These are phyloP conservation scores for Blera fallax DNA, from an alignment of 2,888 invertebrate species.

Conservation along the genomic window DNA sequence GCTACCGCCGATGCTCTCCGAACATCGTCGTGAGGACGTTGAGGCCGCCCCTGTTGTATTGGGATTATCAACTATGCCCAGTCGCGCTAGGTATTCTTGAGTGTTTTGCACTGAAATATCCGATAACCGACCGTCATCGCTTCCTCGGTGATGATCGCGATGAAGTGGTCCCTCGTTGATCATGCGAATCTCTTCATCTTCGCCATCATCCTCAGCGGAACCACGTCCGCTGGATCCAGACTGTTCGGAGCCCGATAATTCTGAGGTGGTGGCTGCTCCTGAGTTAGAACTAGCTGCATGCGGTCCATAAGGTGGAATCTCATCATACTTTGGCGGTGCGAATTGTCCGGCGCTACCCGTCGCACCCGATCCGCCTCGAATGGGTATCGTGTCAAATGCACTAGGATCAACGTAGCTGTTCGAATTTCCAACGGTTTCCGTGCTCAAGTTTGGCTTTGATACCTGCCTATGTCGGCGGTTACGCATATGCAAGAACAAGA, in stretches of 20 bases:
- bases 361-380: conserved; percentile 84
- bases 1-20: conserved; percentile 85
- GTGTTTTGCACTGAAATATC: conserved; percentile 96
- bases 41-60: conserved; percentile 86
- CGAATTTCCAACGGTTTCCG: conserved; percentile 88
- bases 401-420: conserved; percentile 94
- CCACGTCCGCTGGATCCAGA: conserved; percentile 98
- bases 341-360: conserved; percentile 85
- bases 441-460: conserved; percentile 89
- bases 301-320: conserved; percentile 92
- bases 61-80: conserved; percentile 94
- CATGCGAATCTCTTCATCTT: conserved; percentile 98
- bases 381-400: conserved; percentile 94
- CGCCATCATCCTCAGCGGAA: conserved; percentile 96
- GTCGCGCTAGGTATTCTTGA: conserved; percentile 95
- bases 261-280: conserved; percentile 92
- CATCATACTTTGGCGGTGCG: conserved; percentile 95
- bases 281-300: conserved; percentile 90
- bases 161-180: conserved; percentile 96
- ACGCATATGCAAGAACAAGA: conserved; percentile 92
- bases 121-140: conserved; percentile 88
- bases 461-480: conserved; percentile 88
- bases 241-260: conserved; percentile 96
- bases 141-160: conserved; percentile 85
- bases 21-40: conserved; percentile 86